Conservation (phyloP, 1,140 invertebrate species). For the Cydia amplana region DNA sequence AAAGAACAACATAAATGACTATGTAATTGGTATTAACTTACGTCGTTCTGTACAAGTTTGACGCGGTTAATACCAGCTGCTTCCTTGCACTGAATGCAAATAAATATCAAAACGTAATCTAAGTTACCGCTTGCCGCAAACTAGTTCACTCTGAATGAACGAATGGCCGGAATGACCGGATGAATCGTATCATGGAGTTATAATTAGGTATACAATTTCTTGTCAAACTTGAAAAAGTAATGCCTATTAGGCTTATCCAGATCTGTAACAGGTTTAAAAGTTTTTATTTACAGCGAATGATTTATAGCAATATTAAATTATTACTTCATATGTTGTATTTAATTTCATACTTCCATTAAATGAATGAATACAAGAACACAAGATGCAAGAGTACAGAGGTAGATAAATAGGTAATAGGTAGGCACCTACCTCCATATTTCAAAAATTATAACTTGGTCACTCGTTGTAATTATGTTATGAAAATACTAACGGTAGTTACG, state of each 20-base stretch:
- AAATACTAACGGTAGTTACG: too few relatives aligned
- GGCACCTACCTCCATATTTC: too few relatives aligned
- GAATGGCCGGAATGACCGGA: conserved; percentile 27
- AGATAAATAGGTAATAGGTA: too few relatives aligned
- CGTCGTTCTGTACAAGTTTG: neutral
- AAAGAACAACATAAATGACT: neutral
- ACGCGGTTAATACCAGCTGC: conserved; percentile 1
- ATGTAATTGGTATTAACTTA: neutral
- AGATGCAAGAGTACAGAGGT: too few relatives aligned
- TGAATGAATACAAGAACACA: too few relatives aligned
- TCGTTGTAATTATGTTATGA: too few relatives aligned
- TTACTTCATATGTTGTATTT: too few relatives aligned
- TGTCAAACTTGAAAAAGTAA: conserved; percentile 26
- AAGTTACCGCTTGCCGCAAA: conserved; percentile 22
- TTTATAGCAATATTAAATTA: too few relatives aligned
- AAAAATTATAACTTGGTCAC: too few relatives aligned
- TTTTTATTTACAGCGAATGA: neutral
- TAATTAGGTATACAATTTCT: conserved; percentile 31
- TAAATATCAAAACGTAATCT: conserved; percentile 24
- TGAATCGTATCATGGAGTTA: conserved; percentile 16
- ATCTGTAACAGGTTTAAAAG: neutral
- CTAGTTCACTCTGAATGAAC: conserved; percentile 23
- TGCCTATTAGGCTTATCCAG: neutral
- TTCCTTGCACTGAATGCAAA: conserved; percentile 20
- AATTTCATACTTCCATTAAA: too few relatives aligned